These are phyloP conservation scores for Petrocephalus zakoni DNA, from an alignment of 2,113 vertebrate species.

Conservation along the genomic window DNA sequence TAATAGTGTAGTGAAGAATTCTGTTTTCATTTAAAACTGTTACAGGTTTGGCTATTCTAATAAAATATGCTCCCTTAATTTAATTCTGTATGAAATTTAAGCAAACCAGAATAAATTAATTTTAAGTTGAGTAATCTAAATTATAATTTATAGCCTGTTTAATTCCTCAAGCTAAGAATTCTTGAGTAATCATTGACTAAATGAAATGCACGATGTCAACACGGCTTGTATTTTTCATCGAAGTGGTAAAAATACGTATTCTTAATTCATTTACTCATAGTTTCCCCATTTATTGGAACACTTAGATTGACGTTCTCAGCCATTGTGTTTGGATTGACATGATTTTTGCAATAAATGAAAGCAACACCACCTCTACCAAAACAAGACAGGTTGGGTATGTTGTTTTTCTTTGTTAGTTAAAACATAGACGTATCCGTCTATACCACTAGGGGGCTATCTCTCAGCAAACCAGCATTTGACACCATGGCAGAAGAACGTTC, in stretches of 20 bases:
- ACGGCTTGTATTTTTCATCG: background rate
- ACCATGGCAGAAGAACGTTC: background rate
- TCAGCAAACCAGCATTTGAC: background rate
- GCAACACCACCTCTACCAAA: background rate
- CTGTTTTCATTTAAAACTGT: background rate
- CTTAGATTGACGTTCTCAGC: background rate
- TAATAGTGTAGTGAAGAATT: background rate
- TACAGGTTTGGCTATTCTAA: background rate
- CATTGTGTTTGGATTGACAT: background rate
- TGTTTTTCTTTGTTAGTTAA: too few species aligned
- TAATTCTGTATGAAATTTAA: background rate
- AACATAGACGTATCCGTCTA: too few species aligned
- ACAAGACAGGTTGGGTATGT: background rate
- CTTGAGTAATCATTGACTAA: background rate
- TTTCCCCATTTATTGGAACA: background rate
- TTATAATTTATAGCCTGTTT: background rate
- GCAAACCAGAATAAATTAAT: background rate
- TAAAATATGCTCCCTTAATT: background rate
- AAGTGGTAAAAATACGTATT: background rate
- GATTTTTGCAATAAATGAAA: background rate
- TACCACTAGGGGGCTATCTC: background rate
- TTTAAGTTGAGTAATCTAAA: background rate
- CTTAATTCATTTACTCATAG: background rate
- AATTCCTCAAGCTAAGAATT: background rate
- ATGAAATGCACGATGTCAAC: background rate